Evolutionary conservation across 1,140 invertebrate species (phyloP).

Genomic region (Glossosoma conforme): DNA sequence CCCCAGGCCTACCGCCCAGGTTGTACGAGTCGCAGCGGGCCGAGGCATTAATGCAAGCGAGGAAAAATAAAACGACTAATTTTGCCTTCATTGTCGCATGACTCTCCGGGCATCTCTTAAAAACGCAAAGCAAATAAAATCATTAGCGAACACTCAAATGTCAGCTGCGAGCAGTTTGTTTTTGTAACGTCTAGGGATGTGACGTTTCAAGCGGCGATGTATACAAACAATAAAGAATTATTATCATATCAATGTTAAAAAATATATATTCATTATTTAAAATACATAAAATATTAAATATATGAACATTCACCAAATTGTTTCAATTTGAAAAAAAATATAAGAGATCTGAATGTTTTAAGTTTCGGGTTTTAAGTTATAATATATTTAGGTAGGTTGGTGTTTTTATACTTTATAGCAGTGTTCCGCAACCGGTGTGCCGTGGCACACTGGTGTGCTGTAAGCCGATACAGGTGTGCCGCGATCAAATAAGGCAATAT

Average conservation of each 20-base stretch:
- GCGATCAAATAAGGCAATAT: no score
- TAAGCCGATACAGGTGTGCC: no score
- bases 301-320: background rate
- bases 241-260: background rate
- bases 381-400: no score
- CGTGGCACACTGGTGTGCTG: no score
- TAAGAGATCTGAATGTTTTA: background rate
- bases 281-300: background rate
- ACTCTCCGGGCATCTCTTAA: slow-evolving; percentile 10
- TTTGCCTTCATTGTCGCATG: slow-evolving; percentile 13
- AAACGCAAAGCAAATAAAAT: slow-evolving; percentile 17
- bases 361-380: background rate
- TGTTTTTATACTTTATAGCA: no score
- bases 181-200: slow-evolving; percentile 5
- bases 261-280: background rate
- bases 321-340: background rate
- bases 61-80: slow-evolving; percentile 15
- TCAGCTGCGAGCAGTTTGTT: slow-evolving; percentile 20
- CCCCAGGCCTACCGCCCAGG: slow-evolving; percentile 24
- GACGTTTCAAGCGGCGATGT: background rate
- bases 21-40: slow-evolving; percentile 16
- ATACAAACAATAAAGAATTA: background rate
- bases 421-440: no score
- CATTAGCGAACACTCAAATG: slow-evolving; percentile 14
- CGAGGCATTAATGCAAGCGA: slow-evolving; percentile 11